Evolutionary conservation across 2,797 vertebrate species (phyloP), one percentile per base, ranked within the genome.

Genomic region (Coranthus polyacanthus): DNA sequence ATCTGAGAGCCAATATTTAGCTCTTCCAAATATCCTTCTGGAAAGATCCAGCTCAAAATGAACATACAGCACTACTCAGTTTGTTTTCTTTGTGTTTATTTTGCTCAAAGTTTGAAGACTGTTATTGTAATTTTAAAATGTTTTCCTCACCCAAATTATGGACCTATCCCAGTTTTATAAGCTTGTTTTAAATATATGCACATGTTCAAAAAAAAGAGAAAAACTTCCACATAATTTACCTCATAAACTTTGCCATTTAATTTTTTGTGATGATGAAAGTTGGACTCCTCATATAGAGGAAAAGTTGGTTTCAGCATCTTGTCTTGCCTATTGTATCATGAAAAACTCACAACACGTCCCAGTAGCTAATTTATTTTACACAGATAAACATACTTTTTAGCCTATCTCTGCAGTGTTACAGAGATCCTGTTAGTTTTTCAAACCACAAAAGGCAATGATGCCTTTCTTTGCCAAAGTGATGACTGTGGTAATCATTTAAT

Each of bases 41-140:
- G 34, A 71, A 63, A 65, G 24, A 50, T 69, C 16, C 53, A 57
- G 63, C 51, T 61, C 34, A 52, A 16, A 49, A 78, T 64, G 21
- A 53, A 72, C 57, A 44, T 6, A 18, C 53, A 59, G 9, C n/a
- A n/a, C n/a, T n/a, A n/a, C 18, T 18, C 0, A 45, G 38, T 52
- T 72, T 59, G 34, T 58, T 63, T 72, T 53, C 56, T 52, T 36
- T n/a, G n/a, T n/a, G n/a, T n/a, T 36, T 57, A 39, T 50, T 29
- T 18, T 17, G 42, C 16, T 10, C 20, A 26, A 29, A 38, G 43
- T 29, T 20, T 37, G 15, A 60, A 45, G 22, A 36, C n/a, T n/a
- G n/a, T n/a, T n/a, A n/a, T n/a, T n/a, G n/a, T n/a, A n/a, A n/a
- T n/a, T n/a, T n/a, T n/a, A n/a, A n/a, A n/a, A n/a, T n/a, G 36